Evolutionary conservation across 2,888 invertebrate species (phyloP).

Genomic region (Drosophila nigricruria): DNA sequence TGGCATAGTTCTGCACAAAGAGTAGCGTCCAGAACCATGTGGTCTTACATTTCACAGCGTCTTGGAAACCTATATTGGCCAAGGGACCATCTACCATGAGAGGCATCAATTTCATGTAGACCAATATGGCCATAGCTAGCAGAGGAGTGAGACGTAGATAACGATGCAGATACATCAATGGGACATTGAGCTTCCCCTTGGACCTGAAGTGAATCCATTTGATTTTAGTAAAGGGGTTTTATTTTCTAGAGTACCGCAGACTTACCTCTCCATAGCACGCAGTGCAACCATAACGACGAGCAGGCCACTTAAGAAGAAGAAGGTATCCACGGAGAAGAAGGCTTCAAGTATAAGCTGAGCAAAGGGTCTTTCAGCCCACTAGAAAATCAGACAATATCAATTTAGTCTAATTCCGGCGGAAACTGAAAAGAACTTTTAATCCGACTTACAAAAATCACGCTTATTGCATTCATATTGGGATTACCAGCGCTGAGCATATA

Average conservation of each 20-base stretch:
- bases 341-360: conserved; percentile 75
- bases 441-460: background rate
- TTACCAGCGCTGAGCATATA: conserved; percentile 36
- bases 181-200: conserved; percentile 67
- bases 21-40: conserved; percentile 85
- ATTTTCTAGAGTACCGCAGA: too few relatives aligned
- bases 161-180: conserved; percentile 78
- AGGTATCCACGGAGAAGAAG: conserved; percentile 87
- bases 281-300: conserved; percentile 83
- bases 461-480: background rate
- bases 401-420: background rate
- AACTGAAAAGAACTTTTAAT: background rate
- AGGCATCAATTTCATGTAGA: conserved; percentile 84
- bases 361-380: conserved; percentile 49
- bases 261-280: conserved; percentile 63
- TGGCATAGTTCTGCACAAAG: conserved; percentile 85
- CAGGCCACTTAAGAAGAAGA: conserved; percentile 87
- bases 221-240: background rate
- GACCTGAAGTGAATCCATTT: conserved; percentile 28
- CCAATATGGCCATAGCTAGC: conserved; percentile 85
- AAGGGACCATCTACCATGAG: conserved; percentile 85
- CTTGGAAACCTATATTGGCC: conserved; percentile 48
- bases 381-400: background rate
- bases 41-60: conserved; percentile 58
- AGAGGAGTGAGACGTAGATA: conserved; percentile 86